Evolutionary conservation across 2,113 vertebrate species (phyloP).

Genomic region (Seriola aureovittata): DNA sequence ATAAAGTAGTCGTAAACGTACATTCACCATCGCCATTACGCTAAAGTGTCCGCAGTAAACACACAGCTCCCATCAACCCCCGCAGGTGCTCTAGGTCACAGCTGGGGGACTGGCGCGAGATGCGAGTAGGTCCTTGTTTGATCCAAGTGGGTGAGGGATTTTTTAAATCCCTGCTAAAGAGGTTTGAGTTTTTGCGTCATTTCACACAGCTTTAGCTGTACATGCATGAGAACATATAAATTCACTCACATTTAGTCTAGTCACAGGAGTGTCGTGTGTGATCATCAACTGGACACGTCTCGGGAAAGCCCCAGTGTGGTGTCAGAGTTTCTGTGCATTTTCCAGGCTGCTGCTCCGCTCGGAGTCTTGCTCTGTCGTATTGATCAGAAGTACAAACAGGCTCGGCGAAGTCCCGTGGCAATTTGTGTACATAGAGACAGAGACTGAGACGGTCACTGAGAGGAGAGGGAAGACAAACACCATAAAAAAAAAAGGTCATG

Average conservation of each 20-base stretch:
- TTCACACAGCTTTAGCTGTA: neutral
- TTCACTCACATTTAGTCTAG: constrained; percentile 14
- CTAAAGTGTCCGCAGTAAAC: constrained; percentile 65
- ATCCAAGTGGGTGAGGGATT: neutral
- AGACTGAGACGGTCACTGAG: neutral
- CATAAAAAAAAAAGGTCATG: neutral
- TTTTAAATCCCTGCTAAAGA: constrained; percentile 4
- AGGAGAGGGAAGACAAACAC: neutral
- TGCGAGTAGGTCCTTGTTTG: neutral
- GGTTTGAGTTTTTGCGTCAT: constrained; percentile 3
- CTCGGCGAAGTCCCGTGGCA: neutral
- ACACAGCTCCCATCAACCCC: constrained; percentile 52
- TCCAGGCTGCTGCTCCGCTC: constrained; percentile 9
- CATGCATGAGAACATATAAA: neutral
- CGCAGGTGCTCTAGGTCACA: constrained; percentile 57
- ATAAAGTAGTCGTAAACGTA: constrained; percentile 70
- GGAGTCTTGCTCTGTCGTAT: constrained; percentile 13
- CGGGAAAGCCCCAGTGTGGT: neutral
- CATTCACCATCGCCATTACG: constrained; percentile 54
- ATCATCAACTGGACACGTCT: constrained; percentile 41
- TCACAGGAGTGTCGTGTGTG: constrained; percentile 3
- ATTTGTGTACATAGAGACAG: neutral
- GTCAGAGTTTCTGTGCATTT: constrained; percentile 12
- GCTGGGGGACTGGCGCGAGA: constrained; percentile 27
- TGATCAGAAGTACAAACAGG: constrained; percentile 24